A percentile compares a stretch with the other conserved stretches of the same genome.
These are phyloP conservation scores for Dicrostonyx torquatus DNA, from an alignment of 2,797 vertebrate species.

Conservation along the genomic window DNA sequence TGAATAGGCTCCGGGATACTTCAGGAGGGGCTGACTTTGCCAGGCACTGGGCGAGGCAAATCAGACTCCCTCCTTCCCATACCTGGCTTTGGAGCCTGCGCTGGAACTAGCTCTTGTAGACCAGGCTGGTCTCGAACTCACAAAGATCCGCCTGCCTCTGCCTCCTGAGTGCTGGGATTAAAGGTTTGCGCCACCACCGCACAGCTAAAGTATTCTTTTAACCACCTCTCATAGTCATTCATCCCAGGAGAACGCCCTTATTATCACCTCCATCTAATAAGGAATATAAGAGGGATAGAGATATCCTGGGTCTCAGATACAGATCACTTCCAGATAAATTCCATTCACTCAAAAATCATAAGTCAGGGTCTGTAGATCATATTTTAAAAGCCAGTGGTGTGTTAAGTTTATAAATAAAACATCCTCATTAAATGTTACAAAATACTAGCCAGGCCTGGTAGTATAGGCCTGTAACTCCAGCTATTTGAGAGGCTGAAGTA, in stretches of 20 bases:
- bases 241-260: neutral
- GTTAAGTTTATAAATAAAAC: constrained; percentile 36
- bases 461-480: neutral
- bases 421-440: neutral
- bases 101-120: too few relatives aligned
- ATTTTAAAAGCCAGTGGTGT: constrained; percentile 36
- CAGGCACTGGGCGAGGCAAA: neutral
- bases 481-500: neutral
- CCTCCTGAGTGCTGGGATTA: too few relatives aligned
- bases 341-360: constrained; percentile 19
- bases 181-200: too few relatives aligned
- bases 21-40: neutral
- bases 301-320: neutral
- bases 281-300: neutral
- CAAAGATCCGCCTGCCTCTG: too few relatives aligned
- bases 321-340: constrained; percentile 22
- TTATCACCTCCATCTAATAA: neutral
- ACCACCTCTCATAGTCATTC: neutral
- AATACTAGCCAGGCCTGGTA: neutral
- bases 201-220: neutral
- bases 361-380: neutral
- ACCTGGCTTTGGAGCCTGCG: too few relatives aligned
- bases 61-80: neutral
- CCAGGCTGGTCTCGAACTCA: too few relatives aligned
- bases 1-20: neutral